Base-by-base conservation (phyloP, 1,140 invertebrate species). In the Danaus plexippus region DNA sequence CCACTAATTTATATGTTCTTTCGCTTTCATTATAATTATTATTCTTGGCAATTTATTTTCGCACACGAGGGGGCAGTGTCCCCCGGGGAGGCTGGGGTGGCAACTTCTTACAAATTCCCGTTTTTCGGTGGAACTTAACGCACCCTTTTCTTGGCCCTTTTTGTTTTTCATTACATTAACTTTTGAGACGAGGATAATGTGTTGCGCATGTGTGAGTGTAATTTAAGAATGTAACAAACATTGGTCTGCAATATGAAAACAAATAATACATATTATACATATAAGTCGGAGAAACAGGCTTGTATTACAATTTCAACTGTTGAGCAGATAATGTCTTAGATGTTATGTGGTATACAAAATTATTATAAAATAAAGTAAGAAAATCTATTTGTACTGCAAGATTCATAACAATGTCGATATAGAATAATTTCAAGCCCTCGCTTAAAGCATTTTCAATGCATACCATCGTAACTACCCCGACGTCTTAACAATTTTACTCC, bases 1-100 rank as follows among this genome's bases (percentile, higher is more conserved):
- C 83, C 75, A 86, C 81, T 85, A 86, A 86, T 86, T 86, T 86
- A 86, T 86, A 83, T 79, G 78, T 86, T 86, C 81, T 86, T 86
- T 86, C 83, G 77, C 78, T 86, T 86, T 86, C 83, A 82, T 86
- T 86, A 86, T 86, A 86, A 86, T 86, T 86, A 86, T 86, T 85
- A 86, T 86, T 86, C 83, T 84, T 86, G 80, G 80, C 83, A 86
- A 86, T 86, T 86, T 86, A 86, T 86, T 86, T 86, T 83, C 83
- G 81, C 81, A 85, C 83, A 85, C 80, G 83, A 77, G 77, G 80
- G 77, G 83, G 80, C 71, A 72, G 56, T 73, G 62, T 64, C 79
- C 75, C 78, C 73, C 64, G 47, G 67, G 67, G 61, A 13, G 67
- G 66, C 9, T 57, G 65, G 66, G 74, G 77, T 58, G 77, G 82